phyloP scores from a whole-genome alignment of 2,888 invertebrate genomes.

The Pseudanteris insignis region DNA sequence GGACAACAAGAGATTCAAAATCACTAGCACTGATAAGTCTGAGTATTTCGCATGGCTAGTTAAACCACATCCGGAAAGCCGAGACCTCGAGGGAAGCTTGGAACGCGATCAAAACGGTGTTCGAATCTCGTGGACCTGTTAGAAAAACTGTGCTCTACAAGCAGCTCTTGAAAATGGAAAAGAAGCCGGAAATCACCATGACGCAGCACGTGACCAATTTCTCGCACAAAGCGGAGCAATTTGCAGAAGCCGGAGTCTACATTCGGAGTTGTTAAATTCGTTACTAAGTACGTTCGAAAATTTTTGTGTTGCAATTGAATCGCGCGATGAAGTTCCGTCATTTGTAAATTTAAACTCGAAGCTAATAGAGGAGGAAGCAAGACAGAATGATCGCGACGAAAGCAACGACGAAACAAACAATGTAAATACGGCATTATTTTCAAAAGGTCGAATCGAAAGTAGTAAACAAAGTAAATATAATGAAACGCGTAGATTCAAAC shows the following conservation, averaged over 20 bases:
- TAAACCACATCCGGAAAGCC: slow-evolving; percentile 10
- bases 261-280: slow-evolving; percentile 37
- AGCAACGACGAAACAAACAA: neutral
- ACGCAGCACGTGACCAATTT: slow-evolving; percentile 38
- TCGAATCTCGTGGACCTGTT: slow-evolving; percentile 40
- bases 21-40: slow-evolving; percentile 33
- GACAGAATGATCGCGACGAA: slow-evolving; percentile 8
- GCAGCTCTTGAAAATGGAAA: slow-evolving; percentile 33
- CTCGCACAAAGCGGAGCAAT: slow-evolving; percentile 17
- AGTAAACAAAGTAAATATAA: neutral
- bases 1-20: slow-evolving; percentile 26
- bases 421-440: slow-evolving; percentile 7
- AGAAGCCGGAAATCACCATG: slow-evolving; percentile 24
- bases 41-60: slow-evolving; percentile 15
- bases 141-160: slow-evolving; percentile 28
- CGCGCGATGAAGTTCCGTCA: slow-evolving; percentile 18
- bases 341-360: slow-evolving; percentile 26
- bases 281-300: slow-evolving; percentile 43
- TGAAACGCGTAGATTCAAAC: neutral
- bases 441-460: neutral
- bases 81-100: slow-evolving; percentile 3
- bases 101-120: slow-evolving; percentile 13
- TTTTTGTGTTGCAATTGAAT: slow-evolving; percentile 18
- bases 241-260: slow-evolving; percentile 21
- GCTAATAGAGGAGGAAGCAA: slow-evolving; percentile 30